Base-by-base conservation (phyloP, 2,797 vertebrate species). In the Siniperca scherzeri region DNA sequence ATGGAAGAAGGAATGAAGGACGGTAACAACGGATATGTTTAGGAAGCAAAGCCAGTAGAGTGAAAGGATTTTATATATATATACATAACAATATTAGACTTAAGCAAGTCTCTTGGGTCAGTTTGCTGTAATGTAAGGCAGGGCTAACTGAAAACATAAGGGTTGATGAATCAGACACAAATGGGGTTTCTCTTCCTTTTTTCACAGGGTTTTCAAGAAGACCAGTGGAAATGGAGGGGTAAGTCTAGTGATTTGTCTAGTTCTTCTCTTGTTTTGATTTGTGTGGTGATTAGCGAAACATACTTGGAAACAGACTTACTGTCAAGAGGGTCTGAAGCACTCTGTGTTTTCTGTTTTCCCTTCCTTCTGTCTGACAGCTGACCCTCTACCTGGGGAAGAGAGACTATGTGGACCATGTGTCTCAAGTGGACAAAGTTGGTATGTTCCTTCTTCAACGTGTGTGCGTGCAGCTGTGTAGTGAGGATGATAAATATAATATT, bases 191-290 rank as follows among this genome's bases (percentile, higher is more conserved):
- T 68, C 74, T 53, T 82, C 70, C 86, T 85, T 72, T 75, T 81
- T 74, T 46, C 19, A 0, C 88, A 99, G 98, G 85, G 96, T 98
- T 89, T 98, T 95, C 93, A 99, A 97, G 95, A 98, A 99, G 96
- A 98, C 97, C 86, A 97, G 96, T 75, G 92, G 94, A 87, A 96
- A 96, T 33, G 94, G 93, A 88, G 97, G 97, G 93, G 97, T 98
- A 81, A 95, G 96, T 85, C 21, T 30, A 27, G 22, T 12, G 11
- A 22, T 44, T 27, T 17, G 8, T 21, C 16, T 46, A 27, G 3
- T 68, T 79, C 1, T 57, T 52, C n/a, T 66, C 12, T 30, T 56
- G 19, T n/a, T 71, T 71, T 56, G 0, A 4, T 25, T 22, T 44
- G 6, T 44, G 3, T 33, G 7, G 22, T n/a, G 3, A 50, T 56